Conservation (phyloP, 2,888 invertebrate species). For the Pheosia tremula region DNA sequence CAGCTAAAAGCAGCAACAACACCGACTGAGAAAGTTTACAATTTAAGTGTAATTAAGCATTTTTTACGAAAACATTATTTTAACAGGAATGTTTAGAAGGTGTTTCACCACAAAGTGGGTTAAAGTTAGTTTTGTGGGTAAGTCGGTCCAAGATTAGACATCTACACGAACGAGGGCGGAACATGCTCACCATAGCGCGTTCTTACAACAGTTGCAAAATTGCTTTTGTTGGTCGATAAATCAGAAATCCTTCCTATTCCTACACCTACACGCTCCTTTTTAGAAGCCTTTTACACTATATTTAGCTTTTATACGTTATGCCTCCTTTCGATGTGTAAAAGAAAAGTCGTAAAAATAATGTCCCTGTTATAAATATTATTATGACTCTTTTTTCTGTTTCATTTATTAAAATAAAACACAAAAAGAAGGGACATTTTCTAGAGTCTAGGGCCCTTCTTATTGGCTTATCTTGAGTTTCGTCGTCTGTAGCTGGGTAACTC, state of each 20-base stretch:
- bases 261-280: slow-evolving; percentile 52
- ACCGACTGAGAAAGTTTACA: slow-evolving; percentile 29
- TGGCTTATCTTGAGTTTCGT: too few relatives aligned
- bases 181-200: slow-evolving; percentile 43
- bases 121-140: slow-evolving; percentile 62
- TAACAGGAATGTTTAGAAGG: slow-evolving; percentile 49
- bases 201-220: slow-evolving; percentile 66
- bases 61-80: slow-evolving; percentile 42
- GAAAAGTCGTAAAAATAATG: too few relatives aligned
- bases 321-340: too few relatives aligned
- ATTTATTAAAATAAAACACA: too few relatives aligned
- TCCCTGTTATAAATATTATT: too few relatives aligned
- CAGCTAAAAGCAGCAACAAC: slow-evolving; percentile 15
- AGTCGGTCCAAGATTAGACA: slow-evolving; percentile 63
- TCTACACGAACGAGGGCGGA: slow-evolving; percentile 50
- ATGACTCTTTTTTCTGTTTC: too few relatives aligned
- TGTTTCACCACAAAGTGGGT: slow-evolving; percentile 54
- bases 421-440: too few relatives aligned
- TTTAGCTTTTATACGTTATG: too few relatives aligned
- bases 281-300: slow-evolving; percentile 19
- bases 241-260: slow-evolving; percentile 58
- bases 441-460: too few relatives aligned
- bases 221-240: slow-evolving; percentile 68
- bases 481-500: too few relatives aligned
- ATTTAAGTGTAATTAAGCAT: slow-evolving; percentile 40